These are phyloP conservation scores for Cryptophagus acutangulus DNA, from an alignment of 2,888 invertebrate genomes.

Conservation along the genomic window DNA sequence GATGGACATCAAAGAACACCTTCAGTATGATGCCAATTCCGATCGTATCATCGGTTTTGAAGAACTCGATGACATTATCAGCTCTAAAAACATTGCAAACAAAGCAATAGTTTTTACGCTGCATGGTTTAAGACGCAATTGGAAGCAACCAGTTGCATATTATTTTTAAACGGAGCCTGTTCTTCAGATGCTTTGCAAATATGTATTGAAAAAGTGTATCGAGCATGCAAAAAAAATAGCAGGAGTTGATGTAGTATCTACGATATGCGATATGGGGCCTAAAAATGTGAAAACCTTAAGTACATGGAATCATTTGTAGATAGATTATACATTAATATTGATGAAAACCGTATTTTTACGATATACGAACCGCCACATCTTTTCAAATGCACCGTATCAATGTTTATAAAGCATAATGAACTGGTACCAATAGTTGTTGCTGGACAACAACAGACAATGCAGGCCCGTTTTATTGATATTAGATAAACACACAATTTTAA, in stretches of 20 bases:
- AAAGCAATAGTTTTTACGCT: constrained; percentile 13
- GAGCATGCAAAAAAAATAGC: too few species aligned
- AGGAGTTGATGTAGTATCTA: not conserved
- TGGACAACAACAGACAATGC: not conserved
- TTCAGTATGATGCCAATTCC: constrained; percentile 7
- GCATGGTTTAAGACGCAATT: constrained; percentile 4
- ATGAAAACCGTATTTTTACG: not conserved
- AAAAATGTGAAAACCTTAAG: not conserved
- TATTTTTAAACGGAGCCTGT: too few species aligned
- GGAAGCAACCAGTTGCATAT: not conserved
- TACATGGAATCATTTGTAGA: not conserved
- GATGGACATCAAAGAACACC: constrained; percentile 19
- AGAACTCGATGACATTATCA: constrained; percentile 6
- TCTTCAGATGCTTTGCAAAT: too few species aligned
- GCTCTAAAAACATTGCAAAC: constrained; percentile 7
- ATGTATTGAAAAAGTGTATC: too few species aligned
- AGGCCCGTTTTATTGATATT: constrained; percentile 2
- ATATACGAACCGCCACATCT: not conserved
- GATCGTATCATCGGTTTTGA: constrained; percentile 17
- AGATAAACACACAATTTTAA: constrained; percentile 3
- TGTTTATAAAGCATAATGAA: not conserved
- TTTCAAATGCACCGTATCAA: not conserved
- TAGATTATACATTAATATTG: not conserved
- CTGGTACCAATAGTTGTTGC: not conserved
- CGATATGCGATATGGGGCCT: not conserved